Base-by-base conservation (phyloP, 2,888 invertebrate species). In the Tenthredo notha region DNA sequence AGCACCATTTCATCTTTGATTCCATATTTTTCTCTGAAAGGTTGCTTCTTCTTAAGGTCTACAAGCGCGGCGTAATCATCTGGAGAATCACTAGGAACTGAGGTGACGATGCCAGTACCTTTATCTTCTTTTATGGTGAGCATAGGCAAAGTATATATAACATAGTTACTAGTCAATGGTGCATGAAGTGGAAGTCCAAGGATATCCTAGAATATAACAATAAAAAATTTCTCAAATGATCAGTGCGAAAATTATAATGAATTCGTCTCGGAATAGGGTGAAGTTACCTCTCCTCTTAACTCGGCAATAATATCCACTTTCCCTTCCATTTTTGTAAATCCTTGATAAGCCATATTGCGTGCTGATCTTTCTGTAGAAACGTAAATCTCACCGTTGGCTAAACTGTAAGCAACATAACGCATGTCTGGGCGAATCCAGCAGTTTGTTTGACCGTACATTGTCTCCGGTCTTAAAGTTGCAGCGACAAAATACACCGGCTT, bases 371-470 rank as follows among this genome's bases (percentile, higher is more conserved):
- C 94, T 0, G 99, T 99, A 89, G 97, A 97, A 77, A 99, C 95
- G 93, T 97, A 99, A 58, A 99, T 95, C 87, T 98, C 98, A 74
- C 95, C 95, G 67, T 94, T 95, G 18, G 95, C 94, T 0, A 96
- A 96, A 91, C 96, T 95, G 92, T 98, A 98, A 0, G 97, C 98
- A 87, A 99, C 96, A 92, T 99, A 99, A 88, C 96, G 96, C 92
- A 99, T 97, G 91, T 99, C 98, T 0, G 99, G 99, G 91, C 97
- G 97, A 4, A 99, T 93, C 99, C 99, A 99, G 93, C 99, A 99
- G 93, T 99, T 99, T 0, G 99, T 99, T 94, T 99, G 99, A 0
- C 99, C 99, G 92, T 99, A 99, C 99, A 99, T 99, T 0, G 99
- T 99, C 94, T 99, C 99, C 0, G 99, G 99, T 86, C 99, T 95